These are phyloP conservation scores for Megaceryle maxima DNA, from an alignment of 2,113 vertebrate genomes.

Conservation along the genomic window DNA sequence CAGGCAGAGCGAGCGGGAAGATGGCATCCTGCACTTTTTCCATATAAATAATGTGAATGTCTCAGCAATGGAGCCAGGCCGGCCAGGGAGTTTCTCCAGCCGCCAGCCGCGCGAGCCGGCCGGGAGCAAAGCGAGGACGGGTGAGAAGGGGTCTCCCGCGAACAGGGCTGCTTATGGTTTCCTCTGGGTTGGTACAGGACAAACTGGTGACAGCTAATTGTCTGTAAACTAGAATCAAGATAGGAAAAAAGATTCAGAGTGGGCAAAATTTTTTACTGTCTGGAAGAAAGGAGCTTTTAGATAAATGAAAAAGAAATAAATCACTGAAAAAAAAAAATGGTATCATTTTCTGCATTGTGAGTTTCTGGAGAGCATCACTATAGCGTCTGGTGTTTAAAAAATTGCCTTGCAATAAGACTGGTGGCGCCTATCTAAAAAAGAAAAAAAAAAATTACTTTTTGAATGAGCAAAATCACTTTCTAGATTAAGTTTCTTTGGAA, in stretches of 20 bases:
- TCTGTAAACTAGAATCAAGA: neutral
- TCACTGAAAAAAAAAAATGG: fast-evolving
- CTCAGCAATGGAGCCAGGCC: neutral
- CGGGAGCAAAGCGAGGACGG: fast-evolving
- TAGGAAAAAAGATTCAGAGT: neutral
- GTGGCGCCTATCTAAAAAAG: neutral
- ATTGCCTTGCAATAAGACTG: neutral
- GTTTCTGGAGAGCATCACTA: neutral
- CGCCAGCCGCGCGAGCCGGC: fast-evolving
- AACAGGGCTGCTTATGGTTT: neutral
- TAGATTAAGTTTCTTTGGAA: neutral
- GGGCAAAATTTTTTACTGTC: neutral
- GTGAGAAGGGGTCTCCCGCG: neutral
- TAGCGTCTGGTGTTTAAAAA: neutral
- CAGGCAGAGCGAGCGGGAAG: conserved; percentile 51
- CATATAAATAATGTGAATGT: conserved; percentile 52
- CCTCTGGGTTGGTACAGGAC: neutral
- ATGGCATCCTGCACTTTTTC: conserved; percentile 46
- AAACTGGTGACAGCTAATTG: no score
- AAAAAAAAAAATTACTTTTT: neutral
- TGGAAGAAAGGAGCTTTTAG: neutral
- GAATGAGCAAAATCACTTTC: neutral
- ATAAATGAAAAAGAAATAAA: neutral
- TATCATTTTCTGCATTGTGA: neutral
- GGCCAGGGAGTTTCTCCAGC: neutral